Evolutionary conservation across 1,140 invertebrate genomes (phyloP), one percentile per base, ranked within the genome.

Genomic region (Fopius arisanus): DNA sequence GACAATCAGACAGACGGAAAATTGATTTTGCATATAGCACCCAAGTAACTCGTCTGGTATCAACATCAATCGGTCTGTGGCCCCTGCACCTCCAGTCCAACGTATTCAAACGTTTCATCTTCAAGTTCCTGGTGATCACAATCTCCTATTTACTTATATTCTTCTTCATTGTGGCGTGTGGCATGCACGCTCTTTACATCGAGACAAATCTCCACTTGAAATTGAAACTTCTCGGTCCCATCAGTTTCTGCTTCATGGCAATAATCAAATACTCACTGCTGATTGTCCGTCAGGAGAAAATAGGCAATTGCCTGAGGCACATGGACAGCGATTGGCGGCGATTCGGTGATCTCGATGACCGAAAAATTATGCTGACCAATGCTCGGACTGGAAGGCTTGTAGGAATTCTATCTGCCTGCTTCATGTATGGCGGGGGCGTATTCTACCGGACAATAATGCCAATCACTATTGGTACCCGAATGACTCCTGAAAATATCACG

Each of bases 401-500:
- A 2, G 77, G 78, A 0, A 71, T 23, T 5, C 48, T 74, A 0
- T 79, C 78, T 66, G 80, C 79, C 0, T 62, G 43, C 12, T 83
- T 83, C 21, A 84, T 84, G 81, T 85, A 85, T 31, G 67, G 78
- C 0, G 83, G 76, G 2, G 84, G 83, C 4, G 79, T 86, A 62
- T 83, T 82, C 69, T 86, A 81, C 67, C 80, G 76, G 9, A 82
- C 78, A 0, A 31, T 84, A 12, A 80, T 85, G 80, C 83, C 84
- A 0, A 43, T 85, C 0, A 79, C 76, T 0, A 51, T 77, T 0
- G 79, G 68, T 4, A 77, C 76, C 40, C 75, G 79, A 7, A 40
- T 51, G 21, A 65, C 37, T 14, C 41, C 19, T 29, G 29, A 19
- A 14, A 70, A 74, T 51, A n/a, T 1, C 54, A 79, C 41, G 74